Evolutionary conservation across 2,797 vertebrate genomes (phyloP).

Genomic region (Poeciliopsis paucimaculata): DNA sequence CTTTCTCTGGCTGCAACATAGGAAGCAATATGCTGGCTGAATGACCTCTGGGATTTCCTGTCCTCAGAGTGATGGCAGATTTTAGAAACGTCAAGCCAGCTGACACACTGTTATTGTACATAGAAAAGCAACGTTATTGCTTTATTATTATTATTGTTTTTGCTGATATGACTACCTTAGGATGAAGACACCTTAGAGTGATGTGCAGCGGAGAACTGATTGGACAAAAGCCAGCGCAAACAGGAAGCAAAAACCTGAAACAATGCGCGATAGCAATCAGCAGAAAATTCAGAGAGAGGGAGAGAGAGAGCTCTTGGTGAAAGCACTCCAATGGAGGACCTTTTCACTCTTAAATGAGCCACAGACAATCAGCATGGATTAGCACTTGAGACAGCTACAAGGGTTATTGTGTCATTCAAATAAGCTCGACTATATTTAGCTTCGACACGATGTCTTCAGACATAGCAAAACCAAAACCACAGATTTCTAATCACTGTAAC

Average conservation of each 20-base stretch:
- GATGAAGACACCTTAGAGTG: slow-evolving; percentile 36
- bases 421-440: slow-evolving; percentile 41
- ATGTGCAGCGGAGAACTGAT: slow-evolving; percentile 37
- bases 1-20: slow-evolving; percentile 67
- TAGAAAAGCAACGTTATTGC: slow-evolving; percentile 18
- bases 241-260: slow-evolving; percentile 19
- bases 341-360: slow-evolving; percentile 74
- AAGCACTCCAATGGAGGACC: slow-evolving; percentile 65
- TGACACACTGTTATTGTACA: slow-evolving; percentile 39
- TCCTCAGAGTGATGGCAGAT: slow-evolving; percentile 68
- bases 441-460: slow-evolving; percentile 29
- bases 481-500: too few relatives aligned
- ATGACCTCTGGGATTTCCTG: slow-evolving; percentile 84
- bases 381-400: slow-evolving; percentile 53
- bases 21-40: slow-evolving; percentile 80
- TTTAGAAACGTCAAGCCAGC: slow-evolving; percentile 56
- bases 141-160: slow-evolving; percentile 13
- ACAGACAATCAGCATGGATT: slow-evolving; percentile 65
- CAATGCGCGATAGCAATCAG: slow-evolving; percentile 53
- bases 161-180: slow-evolving; percentile 34
- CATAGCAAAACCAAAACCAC: slow-evolving; percentile 6
- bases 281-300: slow-evolving; percentile 44
- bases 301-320: slow-evolving; percentile 43
- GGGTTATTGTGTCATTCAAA: slow-evolving; percentile 56
- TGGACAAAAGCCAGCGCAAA: slow-evolving; percentile 44